These are phyloP conservation scores for Mantis religiosa DNA, from an alignment of 2,888 invertebrate species.

Conservation along the genomic window DNA sequence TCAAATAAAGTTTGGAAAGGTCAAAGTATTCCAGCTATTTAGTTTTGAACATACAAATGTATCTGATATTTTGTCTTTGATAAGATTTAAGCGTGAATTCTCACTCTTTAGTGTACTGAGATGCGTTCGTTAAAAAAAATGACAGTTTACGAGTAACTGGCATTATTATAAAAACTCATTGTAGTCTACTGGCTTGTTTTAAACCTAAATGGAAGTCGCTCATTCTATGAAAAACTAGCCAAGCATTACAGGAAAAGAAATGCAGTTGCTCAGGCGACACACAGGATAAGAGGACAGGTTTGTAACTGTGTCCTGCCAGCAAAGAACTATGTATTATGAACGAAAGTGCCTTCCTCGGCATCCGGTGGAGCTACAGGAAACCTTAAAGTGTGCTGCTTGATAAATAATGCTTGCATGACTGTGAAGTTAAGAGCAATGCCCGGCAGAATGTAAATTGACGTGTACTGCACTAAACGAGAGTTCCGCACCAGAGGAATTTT, in stretches of 20 bases:
- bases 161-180: no score
- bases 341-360: background rate
- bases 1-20: no score
- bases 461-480: background rate
- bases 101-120: no score
- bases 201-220: background rate
- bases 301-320: background rate
- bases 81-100: no score
- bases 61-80: no score
- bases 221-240: background rate
- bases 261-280: background rate
- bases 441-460: background rate
- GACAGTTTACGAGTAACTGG: no score
- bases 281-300: background rate
- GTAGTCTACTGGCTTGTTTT: background rate
- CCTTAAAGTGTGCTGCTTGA: background rate
- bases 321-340: background rate
- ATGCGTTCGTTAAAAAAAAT: no score
- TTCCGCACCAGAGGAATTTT: background rate
- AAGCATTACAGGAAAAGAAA: background rate
- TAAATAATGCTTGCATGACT: background rate
- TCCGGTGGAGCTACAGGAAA: background rate
- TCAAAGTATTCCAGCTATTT: no score
- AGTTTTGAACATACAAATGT: no score
- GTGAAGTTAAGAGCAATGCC: background rate